Percentiles rank a stretch among this genome's conserved stretches.
These are phyloP conservation scores for Moxostoma hubbsi DNA, from an alignment of 2,797 vertebrate species.

Conservation along the genomic window DNA sequence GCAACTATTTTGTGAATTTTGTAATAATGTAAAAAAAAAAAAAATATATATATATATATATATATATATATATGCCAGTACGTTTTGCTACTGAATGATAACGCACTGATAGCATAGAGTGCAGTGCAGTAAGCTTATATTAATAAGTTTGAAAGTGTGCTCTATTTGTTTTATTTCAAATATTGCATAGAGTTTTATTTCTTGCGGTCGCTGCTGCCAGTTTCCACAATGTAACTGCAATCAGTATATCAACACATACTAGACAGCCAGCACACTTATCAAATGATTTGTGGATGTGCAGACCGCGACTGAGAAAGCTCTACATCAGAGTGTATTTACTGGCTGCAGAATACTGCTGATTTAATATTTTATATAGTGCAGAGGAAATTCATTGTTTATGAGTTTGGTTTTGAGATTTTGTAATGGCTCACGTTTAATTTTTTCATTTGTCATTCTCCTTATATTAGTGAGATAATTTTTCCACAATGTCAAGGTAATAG, in stretches of 20 bases:
- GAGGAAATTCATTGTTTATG: constrained; percentile 1
- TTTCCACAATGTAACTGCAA: constrained; percentile 32
- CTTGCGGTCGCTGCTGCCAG: constrained; percentile 3
- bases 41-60: no score
- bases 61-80: no score
- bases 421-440: constrained; percentile 1
- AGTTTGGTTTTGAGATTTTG: constrained; percentile 13
- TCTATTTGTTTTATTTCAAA: constrained; percentile 15
- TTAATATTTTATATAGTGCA: background rate
- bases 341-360: constrained; percentile 8
- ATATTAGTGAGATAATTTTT: background rate
- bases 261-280: constrained; percentile 28
- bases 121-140: background rate
- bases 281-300: constrained; percentile 8
- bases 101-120: background rate
- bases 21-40: no score
- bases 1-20: no score
- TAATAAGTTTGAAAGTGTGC: constrained; percentile 23
- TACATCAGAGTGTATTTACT: constrained; percentile 25
- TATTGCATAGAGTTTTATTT: background rate
- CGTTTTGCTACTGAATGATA: no score
- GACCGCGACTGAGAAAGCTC: background rate
- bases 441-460: background rate
- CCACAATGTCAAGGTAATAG: no score
- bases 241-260: constrained; percentile 28